Percentiles rank a stretch among this genome's conserved stretches.
phyloP scores from a whole-genome alignment of 2,888 invertebrate species.

The Lissonota sp. region DNA sequence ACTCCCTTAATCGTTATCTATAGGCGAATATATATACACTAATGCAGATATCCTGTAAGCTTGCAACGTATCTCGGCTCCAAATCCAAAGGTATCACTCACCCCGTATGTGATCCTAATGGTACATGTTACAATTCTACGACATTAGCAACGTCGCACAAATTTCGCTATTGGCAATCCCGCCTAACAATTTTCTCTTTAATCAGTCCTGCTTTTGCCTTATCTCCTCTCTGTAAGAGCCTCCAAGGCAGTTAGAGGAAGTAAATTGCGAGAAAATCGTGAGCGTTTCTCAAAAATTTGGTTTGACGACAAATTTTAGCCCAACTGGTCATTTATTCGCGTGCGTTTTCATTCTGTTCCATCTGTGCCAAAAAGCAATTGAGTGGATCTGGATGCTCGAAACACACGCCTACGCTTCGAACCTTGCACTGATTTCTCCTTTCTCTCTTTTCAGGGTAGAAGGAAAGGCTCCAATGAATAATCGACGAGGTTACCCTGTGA shows the following conservation, averaged over 20 bases:
- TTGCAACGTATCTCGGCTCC: background rate
- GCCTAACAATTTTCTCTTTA: no score
- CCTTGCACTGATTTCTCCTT: constrained; percentile 61
- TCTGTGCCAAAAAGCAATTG: constrained; percentile 9
- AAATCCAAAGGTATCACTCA: background rate
- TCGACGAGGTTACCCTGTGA: constrained; percentile 67
- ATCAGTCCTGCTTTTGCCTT: no score
- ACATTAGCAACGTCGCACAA: background rate
- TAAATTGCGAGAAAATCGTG: no score
- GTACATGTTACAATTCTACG: constrained; percentile 6
- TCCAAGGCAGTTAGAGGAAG: no score
- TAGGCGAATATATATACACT: background rate
- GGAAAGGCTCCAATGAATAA: constrained; percentile 67
- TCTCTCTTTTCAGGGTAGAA: constrained; percentile 37
- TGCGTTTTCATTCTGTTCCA: background rate
- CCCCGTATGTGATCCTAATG: constrained; percentile 7
- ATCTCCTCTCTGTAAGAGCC: no score
- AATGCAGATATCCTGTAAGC: constrained; percentile 15
- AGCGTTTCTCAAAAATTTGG: no score
- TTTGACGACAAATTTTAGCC: no score
- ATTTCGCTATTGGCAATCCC: no score
- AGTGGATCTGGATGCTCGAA: constrained; percentile 50
- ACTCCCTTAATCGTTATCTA: constrained; percentile 23
- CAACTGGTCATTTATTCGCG: constrained; percentile 43
- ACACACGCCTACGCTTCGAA: constrained; percentile 36